A percentile compares a stretch with the other conserved stretches of the same genome.
phyloP scores from a whole-genome alignment of 2,888 invertebrate species.

The Clivina fossor region DNA sequence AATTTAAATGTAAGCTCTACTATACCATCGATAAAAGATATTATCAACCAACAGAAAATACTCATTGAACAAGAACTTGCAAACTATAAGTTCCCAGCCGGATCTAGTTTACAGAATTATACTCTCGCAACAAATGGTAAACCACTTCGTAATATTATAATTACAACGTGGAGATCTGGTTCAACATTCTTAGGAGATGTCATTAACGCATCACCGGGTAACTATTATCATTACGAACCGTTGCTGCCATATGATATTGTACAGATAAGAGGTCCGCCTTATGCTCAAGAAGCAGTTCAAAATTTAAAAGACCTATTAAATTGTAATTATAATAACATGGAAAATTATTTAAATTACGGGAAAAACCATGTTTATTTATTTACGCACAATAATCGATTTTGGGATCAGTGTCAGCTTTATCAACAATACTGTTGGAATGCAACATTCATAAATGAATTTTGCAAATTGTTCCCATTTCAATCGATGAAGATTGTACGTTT shows the following conservation, averaged over 20 bases:
- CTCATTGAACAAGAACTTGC: constrained; percentile 61
- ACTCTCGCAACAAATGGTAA: constrained; percentile 69
- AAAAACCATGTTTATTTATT: constrained; percentile 77
- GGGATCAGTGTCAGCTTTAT: constrained; percentile 74
- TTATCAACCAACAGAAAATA: constrained; percentile 59
- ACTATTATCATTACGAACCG: constrained; percentile 90
- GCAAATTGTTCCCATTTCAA: constrained; percentile 83
- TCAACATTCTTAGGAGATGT: constrained; percentile 88
- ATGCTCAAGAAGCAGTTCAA: constrained; percentile 66
- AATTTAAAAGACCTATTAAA: constrained; percentile 72
- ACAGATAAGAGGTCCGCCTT: constrained; percentile 75
- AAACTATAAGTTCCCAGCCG: constrained; percentile 63
- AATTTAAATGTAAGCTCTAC: constrained; percentile 35
- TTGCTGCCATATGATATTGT: constrained; percentile 79
- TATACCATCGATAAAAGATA: constrained; percentile 57
- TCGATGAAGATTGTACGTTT: constrained; percentile 85
- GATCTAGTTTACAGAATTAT: constrained; percentile 66
- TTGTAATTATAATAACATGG: constrained; percentile 75
- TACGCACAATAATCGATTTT: constrained; percentile 80
- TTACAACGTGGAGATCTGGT: constrained; percentile 90
- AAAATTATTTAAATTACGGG: constrained; percentile 77
- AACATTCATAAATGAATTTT: constrained; percentile 74
- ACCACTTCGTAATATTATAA: constrained; percentile 74
- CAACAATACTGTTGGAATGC: constrained; percentile 69
- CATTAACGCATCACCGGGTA: constrained; percentile 79